Evolutionary conservation across 2,797 vertebrate species (phyloP).

Genomic region (Podargus strigoides): DNA sequence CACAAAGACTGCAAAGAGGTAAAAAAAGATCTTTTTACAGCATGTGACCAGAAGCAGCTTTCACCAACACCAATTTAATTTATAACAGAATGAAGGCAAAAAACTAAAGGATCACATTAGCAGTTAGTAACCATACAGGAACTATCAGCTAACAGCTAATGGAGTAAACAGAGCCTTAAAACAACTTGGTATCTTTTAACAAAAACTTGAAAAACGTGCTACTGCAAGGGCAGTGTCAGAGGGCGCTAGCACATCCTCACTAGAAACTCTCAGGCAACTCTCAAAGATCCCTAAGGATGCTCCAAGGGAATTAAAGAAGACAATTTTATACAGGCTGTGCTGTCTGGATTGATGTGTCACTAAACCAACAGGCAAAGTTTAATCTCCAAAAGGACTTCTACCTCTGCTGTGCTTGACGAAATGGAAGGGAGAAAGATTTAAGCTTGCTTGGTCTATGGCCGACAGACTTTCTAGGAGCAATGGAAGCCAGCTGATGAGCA

Average conservation of each 20-base stretch:
- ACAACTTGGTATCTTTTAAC: neutral
- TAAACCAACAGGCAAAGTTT: neutral
- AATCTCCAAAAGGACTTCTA: neutral
- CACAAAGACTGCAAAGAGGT: neutral
- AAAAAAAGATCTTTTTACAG: neutral
- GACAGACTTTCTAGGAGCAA: neutral
- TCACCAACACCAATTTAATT: neutral
- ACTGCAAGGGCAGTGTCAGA: neutral
- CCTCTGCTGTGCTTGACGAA: neutral
- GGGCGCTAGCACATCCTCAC: neutral
- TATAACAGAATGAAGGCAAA: neutral
- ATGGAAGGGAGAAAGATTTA: neutral
- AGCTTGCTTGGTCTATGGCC: neutral
- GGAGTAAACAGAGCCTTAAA: neutral
- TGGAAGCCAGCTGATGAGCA: neutral
- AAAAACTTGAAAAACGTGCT: neutral
- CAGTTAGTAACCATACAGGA: neutral
- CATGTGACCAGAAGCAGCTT: neutral
- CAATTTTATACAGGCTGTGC: neutral
- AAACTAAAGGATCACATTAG: neutral
- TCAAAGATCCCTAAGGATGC: neutral
- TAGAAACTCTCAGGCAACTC: neutral
- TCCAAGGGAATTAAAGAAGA: neutral
- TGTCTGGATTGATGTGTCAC: neutral
- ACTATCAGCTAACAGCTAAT: neutral